A percentile compares a stretch with the other conserved stretches of the same genome.
These are phyloP conservation scores for Cyphomyrus plagiostoma DNA, from an alignment of 2,113 vertebrate genomes.

Conservation along the genomic window DNA sequence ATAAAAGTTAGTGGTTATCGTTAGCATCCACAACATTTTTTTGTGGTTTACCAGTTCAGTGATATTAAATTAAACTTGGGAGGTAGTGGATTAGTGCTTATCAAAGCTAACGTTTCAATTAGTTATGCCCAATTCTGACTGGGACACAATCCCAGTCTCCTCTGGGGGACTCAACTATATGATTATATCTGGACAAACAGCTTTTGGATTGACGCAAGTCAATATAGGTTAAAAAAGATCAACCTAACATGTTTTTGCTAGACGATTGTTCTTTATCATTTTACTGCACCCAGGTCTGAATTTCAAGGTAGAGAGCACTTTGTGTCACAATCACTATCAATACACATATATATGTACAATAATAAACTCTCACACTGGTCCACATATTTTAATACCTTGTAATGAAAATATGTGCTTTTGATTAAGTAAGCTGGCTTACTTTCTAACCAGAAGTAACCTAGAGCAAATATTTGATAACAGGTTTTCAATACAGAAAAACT, in stretches of 20 bases:
- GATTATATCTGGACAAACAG: not conserved
- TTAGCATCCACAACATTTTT: no score
- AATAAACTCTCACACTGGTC: not conserved
- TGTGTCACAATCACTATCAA: not conserved
- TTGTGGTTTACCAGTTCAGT: no score
- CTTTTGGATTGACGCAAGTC: not conserved
- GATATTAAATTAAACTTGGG: not conserved
- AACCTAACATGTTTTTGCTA: not conserved
- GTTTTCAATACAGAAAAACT: no score
- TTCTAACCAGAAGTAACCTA: no score
- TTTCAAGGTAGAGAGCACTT: not conserved
- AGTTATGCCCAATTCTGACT: not conserved
- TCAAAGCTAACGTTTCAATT: not conserved
- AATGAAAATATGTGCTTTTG: no score
- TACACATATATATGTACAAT: not conserved
- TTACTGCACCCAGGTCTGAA: not conserved
- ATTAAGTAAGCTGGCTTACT: no score
- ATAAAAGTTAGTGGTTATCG: no score
- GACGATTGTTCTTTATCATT: not conserved
- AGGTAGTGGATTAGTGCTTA: not conserved
- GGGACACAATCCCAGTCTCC: not conserved
- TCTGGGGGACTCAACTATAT: not conserved
- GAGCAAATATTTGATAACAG: no score
- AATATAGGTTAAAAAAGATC: not conserved
- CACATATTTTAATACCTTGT: no score